A percentile compares a stretch with the other conserved stretches of the same genome.
phyloP scores from a whole-genome alignment of 2,113 vertebrate species.

The Lophotis ruficrista region DNA sequence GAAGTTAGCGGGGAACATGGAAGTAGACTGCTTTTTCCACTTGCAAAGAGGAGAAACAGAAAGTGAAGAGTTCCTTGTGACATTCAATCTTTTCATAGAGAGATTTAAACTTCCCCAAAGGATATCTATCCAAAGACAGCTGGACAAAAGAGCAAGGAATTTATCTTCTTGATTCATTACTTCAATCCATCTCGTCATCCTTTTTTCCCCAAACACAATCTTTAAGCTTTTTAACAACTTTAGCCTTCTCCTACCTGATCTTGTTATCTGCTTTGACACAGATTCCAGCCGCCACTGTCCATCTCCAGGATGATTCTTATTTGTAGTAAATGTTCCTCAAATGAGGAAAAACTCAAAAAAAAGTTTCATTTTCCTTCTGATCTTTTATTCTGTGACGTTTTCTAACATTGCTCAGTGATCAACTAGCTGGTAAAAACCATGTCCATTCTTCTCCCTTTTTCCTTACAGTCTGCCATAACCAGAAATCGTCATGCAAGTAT shows the following conservation, averaged over 20 bases:
- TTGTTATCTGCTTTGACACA: not conserved
- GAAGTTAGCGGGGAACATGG: not conserved
- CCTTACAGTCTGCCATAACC: not conserved
- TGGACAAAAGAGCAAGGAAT: slow-evolving; percentile 5
- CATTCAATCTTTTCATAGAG: not conserved
- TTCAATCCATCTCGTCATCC: not conserved
- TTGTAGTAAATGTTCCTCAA: not conserved
- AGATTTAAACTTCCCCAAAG: not conserved
- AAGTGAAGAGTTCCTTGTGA: not conserved
- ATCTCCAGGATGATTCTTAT: not conserved
- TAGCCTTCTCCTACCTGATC: not conserved
- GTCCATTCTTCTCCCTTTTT: not conserved
- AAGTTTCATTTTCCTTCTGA: not conserved
- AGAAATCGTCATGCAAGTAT: not conserved
- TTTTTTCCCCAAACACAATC: not conserved
- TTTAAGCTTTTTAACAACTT: not conserved
- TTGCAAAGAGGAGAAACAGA: not conserved
- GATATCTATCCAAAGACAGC: not conserved
- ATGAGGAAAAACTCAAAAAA: not conserved
- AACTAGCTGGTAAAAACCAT: not conserved
- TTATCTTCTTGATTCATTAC: not conserved
- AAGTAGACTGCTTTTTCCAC: not conserved
- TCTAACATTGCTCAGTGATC: not conserved
- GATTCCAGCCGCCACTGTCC: not conserved
- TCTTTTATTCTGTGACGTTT: not conserved